These are phyloP conservation scores for Psix sp. DNA, from an alignment of 1,140 invertebrate species.

Conservation along the genomic window DNA sequence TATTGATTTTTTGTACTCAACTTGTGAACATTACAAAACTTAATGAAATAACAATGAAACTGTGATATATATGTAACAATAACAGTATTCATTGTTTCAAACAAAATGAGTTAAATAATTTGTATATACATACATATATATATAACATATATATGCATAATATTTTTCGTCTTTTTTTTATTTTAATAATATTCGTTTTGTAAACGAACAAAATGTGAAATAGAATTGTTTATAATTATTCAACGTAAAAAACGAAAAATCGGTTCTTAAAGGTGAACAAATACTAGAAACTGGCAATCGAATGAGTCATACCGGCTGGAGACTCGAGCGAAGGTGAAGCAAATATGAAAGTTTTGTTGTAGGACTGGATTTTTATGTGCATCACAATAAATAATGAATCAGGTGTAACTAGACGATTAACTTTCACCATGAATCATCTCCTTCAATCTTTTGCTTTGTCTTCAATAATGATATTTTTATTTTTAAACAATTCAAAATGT, in stretches of 20 bases:
- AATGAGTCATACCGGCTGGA: constrained; percentile 22
- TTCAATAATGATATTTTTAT: background rate
- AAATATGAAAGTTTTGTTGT: constrained; percentile 29
- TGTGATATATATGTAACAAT: too few species aligned
- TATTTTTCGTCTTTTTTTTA: too few species aligned
- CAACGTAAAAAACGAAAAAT: background rate
- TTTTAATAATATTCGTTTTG: too few species aligned
- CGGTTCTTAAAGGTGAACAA: background rate
- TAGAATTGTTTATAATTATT: constrained; percentile 3
- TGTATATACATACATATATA: too few species aligned
- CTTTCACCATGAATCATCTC: constrained; percentile 22
- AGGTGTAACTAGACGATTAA: constrained; percentile 4
- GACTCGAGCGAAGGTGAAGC: constrained; percentile 21
- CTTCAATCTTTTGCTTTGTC: background rate
- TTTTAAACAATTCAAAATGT: background rate
- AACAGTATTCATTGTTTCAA: too few species aligned
- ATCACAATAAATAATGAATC: constrained; percentile 5
- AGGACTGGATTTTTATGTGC: constrained; percentile 12
- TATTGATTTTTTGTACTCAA: background rate
- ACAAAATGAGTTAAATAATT: too few species aligned
- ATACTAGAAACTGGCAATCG: background rate
- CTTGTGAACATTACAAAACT: too few species aligned
- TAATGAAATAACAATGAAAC: too few species aligned
- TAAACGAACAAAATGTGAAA: too few species aligned
- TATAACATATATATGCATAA: background rate